phyloP scores from a whole-genome alignment of 2,888 invertebrate genomes.

The Chydorus sphaericus region DNA sequence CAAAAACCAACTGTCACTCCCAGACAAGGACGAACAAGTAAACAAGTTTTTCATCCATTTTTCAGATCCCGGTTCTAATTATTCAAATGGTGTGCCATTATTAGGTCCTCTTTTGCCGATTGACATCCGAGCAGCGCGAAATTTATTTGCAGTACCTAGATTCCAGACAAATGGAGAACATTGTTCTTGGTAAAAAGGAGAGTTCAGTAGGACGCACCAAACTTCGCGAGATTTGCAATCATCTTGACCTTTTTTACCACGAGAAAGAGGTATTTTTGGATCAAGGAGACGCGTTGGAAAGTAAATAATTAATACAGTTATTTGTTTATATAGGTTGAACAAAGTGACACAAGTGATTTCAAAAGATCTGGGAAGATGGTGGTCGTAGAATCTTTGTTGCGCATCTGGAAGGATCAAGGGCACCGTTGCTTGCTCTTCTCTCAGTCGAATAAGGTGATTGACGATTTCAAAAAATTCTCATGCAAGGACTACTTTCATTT shows the following conservation, averaged over 20 bases:
- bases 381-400: constrained; percentile 69
- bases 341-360: constrained; percentile 37
- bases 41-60: background rate
- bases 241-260: constrained; percentile 65
- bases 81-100: constrained; percentile 7
- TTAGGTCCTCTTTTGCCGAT: constrained; percentile 61
- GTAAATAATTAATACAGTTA: background rate
- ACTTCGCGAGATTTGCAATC: constrained; percentile 75
- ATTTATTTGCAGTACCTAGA: constrained; percentile 54
- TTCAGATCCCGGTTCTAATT: background rate
- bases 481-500: background rate
- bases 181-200: constrained; percentile 37
- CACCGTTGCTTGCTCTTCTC: constrained; percentile 77
- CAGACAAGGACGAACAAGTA: constrained; percentile 92
- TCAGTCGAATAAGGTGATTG: constrained; percentile 54
- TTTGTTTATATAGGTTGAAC: background rate
- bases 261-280: constrained; percentile 18
- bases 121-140: constrained; percentile 64
- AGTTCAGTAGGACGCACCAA: constrained; percentile 62
- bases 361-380: constrained; percentile 81
- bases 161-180: constrained; percentile 38
- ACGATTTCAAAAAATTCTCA: no score
- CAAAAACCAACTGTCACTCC: no score
- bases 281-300: background rate
- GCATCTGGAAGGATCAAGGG: constrained; percentile 76